Evolutionary conservation across 1,140 invertebrate genomes (phyloP).

Genomic region (Tenebrio molitor): DNA sequence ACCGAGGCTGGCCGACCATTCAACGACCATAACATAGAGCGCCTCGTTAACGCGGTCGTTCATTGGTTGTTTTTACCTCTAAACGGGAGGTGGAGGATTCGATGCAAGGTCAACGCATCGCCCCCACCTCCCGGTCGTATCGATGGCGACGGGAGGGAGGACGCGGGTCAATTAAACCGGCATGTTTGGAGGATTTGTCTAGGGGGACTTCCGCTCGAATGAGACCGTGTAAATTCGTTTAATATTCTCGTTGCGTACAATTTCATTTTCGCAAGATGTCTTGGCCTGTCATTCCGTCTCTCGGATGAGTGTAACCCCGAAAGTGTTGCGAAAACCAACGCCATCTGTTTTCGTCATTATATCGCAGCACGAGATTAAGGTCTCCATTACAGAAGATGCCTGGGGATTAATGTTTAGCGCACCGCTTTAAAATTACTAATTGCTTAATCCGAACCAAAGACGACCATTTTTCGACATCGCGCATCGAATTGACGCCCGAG

Average conservation of each 20-base stretch:
- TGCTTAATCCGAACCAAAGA: conserved; percentile 28
- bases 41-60: too few species aligned
- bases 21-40: too few species aligned
- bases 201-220: not conserved
- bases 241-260: conserved; percentile 33
- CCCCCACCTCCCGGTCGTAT: not conserved
- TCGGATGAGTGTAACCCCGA: conserved; percentile 33
- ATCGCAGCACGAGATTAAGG: conserved; percentile 27
- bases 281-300: conserved; percentile 25
- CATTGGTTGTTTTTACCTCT: too few species aligned
- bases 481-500: not conserved
- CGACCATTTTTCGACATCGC: conserved; percentile 3
- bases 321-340: conserved; percentile 32
- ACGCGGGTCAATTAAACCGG: conserved; percentile 6
- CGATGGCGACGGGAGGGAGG: not conserved
- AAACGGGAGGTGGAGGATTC: too few species aligned
- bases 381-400: conserved; percentile 32
- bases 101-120: too few species aligned
- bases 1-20: too few species aligned
- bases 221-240: conserved; percentile 26
- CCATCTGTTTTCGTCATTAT: conserved; percentile 37
- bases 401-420: conserved; percentile 12
- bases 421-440: conserved; percentile 34
- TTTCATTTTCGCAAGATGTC: conserved; percentile 37
- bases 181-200: not conserved